Conservation (phyloP, 2,888 invertebrate species). For the Agonopterix subpropinquella region DNA sequence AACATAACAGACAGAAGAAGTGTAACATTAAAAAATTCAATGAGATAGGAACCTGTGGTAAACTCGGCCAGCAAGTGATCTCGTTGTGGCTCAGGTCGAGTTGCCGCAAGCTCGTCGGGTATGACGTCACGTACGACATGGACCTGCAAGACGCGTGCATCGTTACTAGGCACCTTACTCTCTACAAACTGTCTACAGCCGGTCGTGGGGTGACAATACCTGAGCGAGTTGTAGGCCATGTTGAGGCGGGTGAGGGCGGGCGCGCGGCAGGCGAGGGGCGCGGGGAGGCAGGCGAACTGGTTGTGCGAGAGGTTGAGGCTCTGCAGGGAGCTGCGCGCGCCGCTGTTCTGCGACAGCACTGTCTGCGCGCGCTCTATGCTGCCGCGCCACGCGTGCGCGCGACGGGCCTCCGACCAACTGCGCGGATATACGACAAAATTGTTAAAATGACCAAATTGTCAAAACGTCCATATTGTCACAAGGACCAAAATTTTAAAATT, state of each 20-base stretch:
- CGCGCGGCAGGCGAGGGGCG: constrained; percentile 92
- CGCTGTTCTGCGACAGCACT: constrained; percentile 66
- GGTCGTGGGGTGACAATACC: constrained; percentile 20
- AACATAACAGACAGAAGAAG: no score
- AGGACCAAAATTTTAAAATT: no score
- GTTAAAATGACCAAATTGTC: no score
- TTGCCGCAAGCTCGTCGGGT: constrained; percentile 92
- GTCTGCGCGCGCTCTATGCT: constrained; percentile 38
- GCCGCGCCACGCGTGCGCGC: constrained; percentile 86
- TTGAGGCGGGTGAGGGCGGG: constrained; percentile 91
- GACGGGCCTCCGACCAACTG: constrained; percentile 79
- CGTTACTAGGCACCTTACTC: no score
- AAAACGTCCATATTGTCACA: no score
- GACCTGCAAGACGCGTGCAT: constrained; percentile 48
- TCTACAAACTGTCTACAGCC: no score
- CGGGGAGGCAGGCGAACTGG: constrained; percentile 90
- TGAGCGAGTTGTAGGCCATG: constrained; percentile 89
- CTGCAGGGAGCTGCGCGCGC: constrained; percentile 78
- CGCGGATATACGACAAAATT: background rate
- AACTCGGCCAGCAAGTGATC: constrained; percentile 92
- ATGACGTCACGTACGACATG: constrained; percentile 92
- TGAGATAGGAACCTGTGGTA: constrained; percentile 78
- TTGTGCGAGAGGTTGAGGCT: constrained; percentile 94
- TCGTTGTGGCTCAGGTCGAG: constrained; percentile 95
- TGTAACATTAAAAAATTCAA: no score